phyloP scores from a whole-genome alignment of 1,140 invertebrate species.

The Sminthurinus signatus region DNA sequence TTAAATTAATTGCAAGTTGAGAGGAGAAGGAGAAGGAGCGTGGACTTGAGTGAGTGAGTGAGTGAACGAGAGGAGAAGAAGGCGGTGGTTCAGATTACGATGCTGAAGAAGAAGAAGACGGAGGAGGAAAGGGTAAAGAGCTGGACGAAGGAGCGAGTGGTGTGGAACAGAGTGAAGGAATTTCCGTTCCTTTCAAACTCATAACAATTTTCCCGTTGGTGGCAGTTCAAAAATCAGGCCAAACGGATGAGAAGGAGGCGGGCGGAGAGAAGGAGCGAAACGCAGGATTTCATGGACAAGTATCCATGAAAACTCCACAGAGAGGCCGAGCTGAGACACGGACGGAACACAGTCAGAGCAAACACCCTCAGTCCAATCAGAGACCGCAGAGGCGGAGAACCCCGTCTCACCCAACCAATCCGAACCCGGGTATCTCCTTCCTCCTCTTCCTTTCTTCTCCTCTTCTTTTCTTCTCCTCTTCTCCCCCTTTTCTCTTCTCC shows the following conservation, averaged over 20 bases:
- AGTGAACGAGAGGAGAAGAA: too few relatives aligned
- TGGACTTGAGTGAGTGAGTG: too few relatives aligned
- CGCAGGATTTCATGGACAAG: conserved; percentile 17
- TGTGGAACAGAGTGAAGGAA: conserved; percentile 14
- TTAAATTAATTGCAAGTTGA: too few relatives aligned
- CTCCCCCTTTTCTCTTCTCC: conserved; percentile 1
- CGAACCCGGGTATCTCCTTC: neutral
- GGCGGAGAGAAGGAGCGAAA: neutral
- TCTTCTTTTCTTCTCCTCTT: too few relatives aligned
- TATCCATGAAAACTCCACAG: too few relatives aligned
- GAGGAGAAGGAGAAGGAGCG: too few relatives aligned
- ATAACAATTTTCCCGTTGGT: neutral
- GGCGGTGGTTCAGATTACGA: too few relatives aligned
- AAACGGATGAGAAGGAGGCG: neutral
- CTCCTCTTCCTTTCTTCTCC: neutral
- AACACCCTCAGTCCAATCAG: conserved; percentile 15
- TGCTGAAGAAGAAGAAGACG: too few relatives aligned
- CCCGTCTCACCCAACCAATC: conserved; percentile 25
- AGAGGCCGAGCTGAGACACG: too few relatives aligned
- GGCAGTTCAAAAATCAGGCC: neutral
- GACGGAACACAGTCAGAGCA: too few relatives aligned
- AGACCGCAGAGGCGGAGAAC: neutral
- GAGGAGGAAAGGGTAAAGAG: conserved; percentile 8
- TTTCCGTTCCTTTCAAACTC: too few relatives aligned
- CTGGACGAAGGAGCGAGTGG: conserved; percentile 17